phyloP scores from a whole-genome alignment of 2,113 vertebrate genomes.

The Bungarus multicinctus region DNA sequence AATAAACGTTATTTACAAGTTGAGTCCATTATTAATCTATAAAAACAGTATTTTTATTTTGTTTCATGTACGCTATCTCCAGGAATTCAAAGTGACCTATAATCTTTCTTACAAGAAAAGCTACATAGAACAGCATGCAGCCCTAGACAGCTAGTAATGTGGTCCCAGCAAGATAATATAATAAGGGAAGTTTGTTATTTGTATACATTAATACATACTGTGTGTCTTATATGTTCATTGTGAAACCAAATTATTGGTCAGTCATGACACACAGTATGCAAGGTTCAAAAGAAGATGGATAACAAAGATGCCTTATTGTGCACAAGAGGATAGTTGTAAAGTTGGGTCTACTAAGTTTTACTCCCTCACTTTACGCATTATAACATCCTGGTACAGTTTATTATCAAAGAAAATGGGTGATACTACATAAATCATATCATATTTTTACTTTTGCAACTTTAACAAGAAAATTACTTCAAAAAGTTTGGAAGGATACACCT shows the following conservation, averaged over 20 bases:
- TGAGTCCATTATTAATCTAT: not conserved
- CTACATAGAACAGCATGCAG: not conserved
- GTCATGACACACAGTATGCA: not conserved
- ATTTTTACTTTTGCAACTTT: not conserved
- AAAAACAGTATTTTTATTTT: not conserved
- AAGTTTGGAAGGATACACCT: not conserved
- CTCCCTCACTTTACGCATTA: not conserved
- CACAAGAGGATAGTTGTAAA: not conserved
- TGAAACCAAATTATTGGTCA: too few species aligned
- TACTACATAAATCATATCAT: not conserved
- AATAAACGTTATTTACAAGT: too few species aligned
- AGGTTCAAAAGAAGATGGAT: not conserved
- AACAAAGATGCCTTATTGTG: not conserved
- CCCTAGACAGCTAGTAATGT: too few species aligned
- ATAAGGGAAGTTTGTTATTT: too few species aligned
- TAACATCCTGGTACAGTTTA: not conserved
- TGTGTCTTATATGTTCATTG: too few species aligned
- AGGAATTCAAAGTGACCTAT: not conserved
- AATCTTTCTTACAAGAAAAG: not conserved
- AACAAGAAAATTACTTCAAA: not conserved
- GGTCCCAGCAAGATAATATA: too few species aligned
- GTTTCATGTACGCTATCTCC: not conserved
- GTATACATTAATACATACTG: too few species aligned
- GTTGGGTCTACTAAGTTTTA: not conserved
- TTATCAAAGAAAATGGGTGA: not conserved